Evolutionary conservation across 2,797 vertebrate species (phyloP), one percentile per base, ranked within the genome.

Genomic region (Pipistrellus pipistrellus): DNA sequence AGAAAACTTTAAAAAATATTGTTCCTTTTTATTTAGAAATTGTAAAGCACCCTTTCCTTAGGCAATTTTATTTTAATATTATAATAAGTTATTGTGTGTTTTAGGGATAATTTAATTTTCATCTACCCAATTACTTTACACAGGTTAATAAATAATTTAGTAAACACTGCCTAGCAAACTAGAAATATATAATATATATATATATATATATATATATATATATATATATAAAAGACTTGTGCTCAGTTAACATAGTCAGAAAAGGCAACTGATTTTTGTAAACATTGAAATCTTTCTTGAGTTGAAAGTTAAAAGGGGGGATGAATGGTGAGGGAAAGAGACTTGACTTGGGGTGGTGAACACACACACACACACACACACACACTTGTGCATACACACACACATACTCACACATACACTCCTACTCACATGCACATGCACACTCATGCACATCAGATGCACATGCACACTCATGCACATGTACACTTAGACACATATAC

Each of bases 11-110:
- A 2, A 57, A 48, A 78, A 69, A 51, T 62, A 8, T 2, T 13
- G 4, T 57, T 64, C 17, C 14, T 72, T 59, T 38, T 71, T n/a
- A 11, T 30, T 81, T 66, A n/a, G 46, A 48, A 81, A n/a, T 88
- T 72, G 35, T 80, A 89, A 91, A 81, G 18, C 27, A 57, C 21
- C 25, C 27, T 86, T 55, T 44, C 73, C 51, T 55, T 38, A 20
- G 51, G 20, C 20, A 30, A 27, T 91, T 89, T 85, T 48, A 86
- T 72, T 90, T 95, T 51, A 78, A 83, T 87, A 53, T 88, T 90
- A 44, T 76, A 69, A 81, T 62, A 87, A 11, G 71, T 87, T 84
- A 55, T 85, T 85, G 17, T 76, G 17, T 75, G 18, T 44, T 96
- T 93, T 35, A 44, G 38, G 62, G 41, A 17, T 88, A 55, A 81